Evolutionary conservation across 23 tunicate genomes (phyloP), one percentile per base, ranked within the genome.

Genomic region (Trididemnum nubilum): DNA sequence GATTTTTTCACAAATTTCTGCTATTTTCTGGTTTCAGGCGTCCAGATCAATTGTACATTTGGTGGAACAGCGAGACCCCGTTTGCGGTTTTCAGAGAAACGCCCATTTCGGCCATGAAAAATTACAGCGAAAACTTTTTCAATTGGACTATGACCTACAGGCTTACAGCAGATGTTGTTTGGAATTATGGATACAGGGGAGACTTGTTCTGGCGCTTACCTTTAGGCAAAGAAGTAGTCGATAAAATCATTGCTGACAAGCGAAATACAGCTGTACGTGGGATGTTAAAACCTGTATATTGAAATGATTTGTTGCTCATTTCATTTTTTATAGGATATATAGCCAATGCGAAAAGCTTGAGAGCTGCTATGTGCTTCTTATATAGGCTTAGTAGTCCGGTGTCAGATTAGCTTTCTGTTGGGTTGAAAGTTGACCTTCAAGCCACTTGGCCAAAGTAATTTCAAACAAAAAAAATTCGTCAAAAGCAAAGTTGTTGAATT

Each of bases 111-210:
- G 2, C 33, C 18, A n/a, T 80, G 5, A 19, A 35, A 19, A 36
- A 9, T 22, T 80, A 38, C 33, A 34, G 64, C 57, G 36, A 32
- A 15, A 35, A 72, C 64, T 81, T 81, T 30, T 36, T 81, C 37
- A 81, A 81, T 30, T 81, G 85, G 85, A 39, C 85, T 2, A 67
- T 81, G 85, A 81, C 85, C 1, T 81, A 81, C 77, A 40, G 77
- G 44, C 23, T 30, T 7, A 36, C 61, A 7, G 63, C 85, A 4
- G 85, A 81, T 30, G 73, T 81, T 12, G 38, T 67, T 29, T 39
- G 76, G 40, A n/a, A 21, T 2, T 81, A 64, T 44, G 81, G 81
- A 15, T 52, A 54, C 38, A 35, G 81, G 3, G 81, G 67, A 24
- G 66, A 52, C 26, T 19, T 54, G 3, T 9, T 77, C 7, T 4